These are phyloP conservation scores for Lysandra coridon DNA, from an alignment of 2,888 invertebrate species.

Conservation along the genomic window DNA sequence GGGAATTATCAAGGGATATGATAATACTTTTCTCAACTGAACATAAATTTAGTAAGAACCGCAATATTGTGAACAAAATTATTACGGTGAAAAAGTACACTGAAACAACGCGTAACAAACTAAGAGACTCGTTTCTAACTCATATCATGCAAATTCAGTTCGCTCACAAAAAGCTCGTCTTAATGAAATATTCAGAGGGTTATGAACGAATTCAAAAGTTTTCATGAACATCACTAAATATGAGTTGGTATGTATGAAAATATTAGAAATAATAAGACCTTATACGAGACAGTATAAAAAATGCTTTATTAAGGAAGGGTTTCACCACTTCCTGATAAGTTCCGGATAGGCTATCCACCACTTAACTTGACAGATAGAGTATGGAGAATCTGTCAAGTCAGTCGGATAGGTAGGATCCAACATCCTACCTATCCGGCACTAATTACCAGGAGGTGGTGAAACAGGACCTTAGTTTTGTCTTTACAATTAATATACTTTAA, in stretches of 20 bases:
- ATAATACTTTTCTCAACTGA: neutral
- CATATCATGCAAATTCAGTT: constrained; percentile 73
- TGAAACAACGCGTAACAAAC: constrained; percentile 43
- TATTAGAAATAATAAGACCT: neutral
- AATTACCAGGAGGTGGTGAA: too few relatives aligned
- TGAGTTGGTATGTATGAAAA: constrained; percentile 34
- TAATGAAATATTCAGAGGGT: constrained; percentile 75
- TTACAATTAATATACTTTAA: too few relatives aligned
- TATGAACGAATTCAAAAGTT: constrained; percentile 58
- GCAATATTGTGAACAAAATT: constrained; percentile 9
- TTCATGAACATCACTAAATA: constrained; percentile 44
- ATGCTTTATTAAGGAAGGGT: too few relatives aligned
- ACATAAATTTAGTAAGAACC: neutral
- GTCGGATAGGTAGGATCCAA: too few relatives aligned
- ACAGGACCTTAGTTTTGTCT: too few relatives aligned
- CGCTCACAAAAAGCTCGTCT: constrained; percentile 62
- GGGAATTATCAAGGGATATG: neutral
- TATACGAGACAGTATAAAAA: too few relatives aligned
- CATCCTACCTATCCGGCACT: too few relatives aligned
- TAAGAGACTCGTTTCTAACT: constrained; percentile 49
- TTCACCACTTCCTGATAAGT: too few relatives aligned
- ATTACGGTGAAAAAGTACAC: constrained; percentile 35
- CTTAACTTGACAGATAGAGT: too few relatives aligned
- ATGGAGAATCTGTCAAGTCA: too few relatives aligned
- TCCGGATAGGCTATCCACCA: too few relatives aligned